A percentile compares a stretch with the other conserved stretches of the same genome.
Evolutionary conservation across 1,140 invertebrate genomes (phyloP).

Genomic region (Platorchestia sp.): DNA sequence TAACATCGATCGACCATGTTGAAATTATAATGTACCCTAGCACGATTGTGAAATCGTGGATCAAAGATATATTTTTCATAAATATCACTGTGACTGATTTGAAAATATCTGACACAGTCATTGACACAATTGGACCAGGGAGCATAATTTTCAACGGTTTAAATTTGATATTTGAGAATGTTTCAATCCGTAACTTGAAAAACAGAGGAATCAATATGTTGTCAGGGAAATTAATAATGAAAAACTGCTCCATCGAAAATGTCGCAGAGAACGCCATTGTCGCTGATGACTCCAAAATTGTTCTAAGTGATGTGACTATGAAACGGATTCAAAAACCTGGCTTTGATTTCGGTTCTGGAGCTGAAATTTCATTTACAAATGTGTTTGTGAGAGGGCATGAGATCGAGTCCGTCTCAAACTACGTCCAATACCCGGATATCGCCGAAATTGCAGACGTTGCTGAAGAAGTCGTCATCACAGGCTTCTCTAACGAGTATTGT

Average conservation of each 20-base stretch:
- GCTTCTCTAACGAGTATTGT: neutral
- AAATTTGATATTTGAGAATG: constrained; percentile 22
- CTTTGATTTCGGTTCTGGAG: neutral
- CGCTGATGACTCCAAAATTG: neutral
- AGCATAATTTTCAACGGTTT: constrained; percentile 3
- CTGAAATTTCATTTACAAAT: neutral
- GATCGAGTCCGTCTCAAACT: neutral
- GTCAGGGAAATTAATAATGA: constrained; percentile 14
- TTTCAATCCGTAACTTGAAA: neutral
- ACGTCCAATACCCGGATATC: neutral
- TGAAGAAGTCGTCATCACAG: constrained; percentile 18
- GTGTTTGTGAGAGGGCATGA: neutral
- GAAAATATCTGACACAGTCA: neutral
- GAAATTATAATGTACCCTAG: constrained; percentile 7
- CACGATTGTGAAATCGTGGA: neutral
- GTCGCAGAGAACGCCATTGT: neutral
- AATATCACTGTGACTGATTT: neutral
- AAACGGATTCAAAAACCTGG: neutral
- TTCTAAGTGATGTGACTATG: neutral
- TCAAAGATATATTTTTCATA: neutral
- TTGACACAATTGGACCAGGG: neutral
- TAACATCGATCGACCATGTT: neutral
- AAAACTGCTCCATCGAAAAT: neutral
- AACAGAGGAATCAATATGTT: constrained; percentile 15
- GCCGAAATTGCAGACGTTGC: neutral